Base-by-base conservation (phyloP, 2,888 invertebrate species). In the Stenodera caucasica region DNA sequence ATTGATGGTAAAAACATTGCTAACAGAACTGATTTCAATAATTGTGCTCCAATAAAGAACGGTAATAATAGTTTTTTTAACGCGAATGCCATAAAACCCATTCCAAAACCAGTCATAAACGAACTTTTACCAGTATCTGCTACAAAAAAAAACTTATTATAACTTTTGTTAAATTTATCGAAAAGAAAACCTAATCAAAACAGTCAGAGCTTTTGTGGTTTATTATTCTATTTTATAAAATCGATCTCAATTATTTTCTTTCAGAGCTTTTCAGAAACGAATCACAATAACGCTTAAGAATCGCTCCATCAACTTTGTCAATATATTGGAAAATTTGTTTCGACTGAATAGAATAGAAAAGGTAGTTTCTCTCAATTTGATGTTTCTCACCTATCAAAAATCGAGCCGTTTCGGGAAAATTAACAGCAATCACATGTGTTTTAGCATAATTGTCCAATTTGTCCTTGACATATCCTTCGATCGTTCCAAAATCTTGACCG, bases 1-100 rank as follows among this genome's bases (percentile, higher is more conserved):
- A 94, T 87, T 62, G 91, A 91, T 0, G 93, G 93, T 75, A 94
- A 83, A 80, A 94, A 93, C 82, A 94, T 86, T 8, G 92, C 93
- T 32, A 94, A 84, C 21, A 94, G 81, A 50, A 93, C 85, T 33
- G 91, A 91, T 81, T 94, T 94, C 71, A 92, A 84, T 55, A 94
- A 84, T 81, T 94, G 92, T 5, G 90, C 86, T 0, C 91, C 94
- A 74, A 94, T 87, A 72, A 93, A 85, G 55, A 94, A 81, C 0
- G 94, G 94, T 73, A 93, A 84, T 74, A 94, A 84, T 67, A 93
- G 84, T 79, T 93, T 93, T 82, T 93, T 94, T 60, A 94, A 81
- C 29, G 91, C 92, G 78, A 90, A 87, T 50, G 90, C 88, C 83
- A 89, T 76, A 84, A 91, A 85, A 76, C 86, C 86, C 81, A 87